Conservation (phyloP, 2,797 vertebrate genomes). For the Molossus alvarezi region DNA sequence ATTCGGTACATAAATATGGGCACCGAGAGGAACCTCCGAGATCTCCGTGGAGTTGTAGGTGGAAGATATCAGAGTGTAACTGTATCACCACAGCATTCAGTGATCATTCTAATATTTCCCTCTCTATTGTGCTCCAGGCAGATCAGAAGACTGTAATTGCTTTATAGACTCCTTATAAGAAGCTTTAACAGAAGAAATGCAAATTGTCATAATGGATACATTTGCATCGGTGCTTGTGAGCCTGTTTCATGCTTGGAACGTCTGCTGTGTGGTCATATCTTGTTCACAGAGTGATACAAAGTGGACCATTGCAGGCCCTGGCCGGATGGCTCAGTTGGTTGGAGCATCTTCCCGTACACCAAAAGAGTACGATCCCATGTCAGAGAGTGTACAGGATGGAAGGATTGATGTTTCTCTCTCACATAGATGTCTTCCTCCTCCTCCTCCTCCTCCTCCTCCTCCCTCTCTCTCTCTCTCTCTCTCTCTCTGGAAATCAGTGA, state of each 20-base stretch:
- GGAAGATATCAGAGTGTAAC: background rate
- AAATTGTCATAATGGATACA: background rate
- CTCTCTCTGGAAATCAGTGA: too few species aligned
- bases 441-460: too few species aligned
- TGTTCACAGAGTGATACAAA: background rate
- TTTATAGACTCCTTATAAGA: slow-evolving; percentile 58
- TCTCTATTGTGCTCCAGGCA: background rate
- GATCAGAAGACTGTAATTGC: background rate
- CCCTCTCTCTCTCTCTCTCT: too few species aligned
- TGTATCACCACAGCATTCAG: background rate
- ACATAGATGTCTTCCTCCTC: too few species aligned
- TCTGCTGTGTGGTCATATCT: background rate
- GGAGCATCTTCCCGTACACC: too few species aligned
- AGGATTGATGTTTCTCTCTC: too few species aligned
- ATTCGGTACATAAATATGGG: background rate
- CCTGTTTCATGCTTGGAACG: background rate
- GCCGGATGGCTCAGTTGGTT: too few species aligned
- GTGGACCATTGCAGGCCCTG: background rate
- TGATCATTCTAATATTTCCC: slow-evolving; percentile 1
- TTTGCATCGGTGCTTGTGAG: slow-evolving; percentile 16
- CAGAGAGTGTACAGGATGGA: too few species aligned
- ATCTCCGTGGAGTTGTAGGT: background rate
- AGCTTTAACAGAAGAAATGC: slow-evolving; percentile 37
- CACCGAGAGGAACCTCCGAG: background rate
- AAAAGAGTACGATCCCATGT: too few species aligned